These are phyloP conservation scores for Botrylloides violaceus DNA, from an alignment of 23 tunicate genomes.

Conservation along the genomic window DNA sequence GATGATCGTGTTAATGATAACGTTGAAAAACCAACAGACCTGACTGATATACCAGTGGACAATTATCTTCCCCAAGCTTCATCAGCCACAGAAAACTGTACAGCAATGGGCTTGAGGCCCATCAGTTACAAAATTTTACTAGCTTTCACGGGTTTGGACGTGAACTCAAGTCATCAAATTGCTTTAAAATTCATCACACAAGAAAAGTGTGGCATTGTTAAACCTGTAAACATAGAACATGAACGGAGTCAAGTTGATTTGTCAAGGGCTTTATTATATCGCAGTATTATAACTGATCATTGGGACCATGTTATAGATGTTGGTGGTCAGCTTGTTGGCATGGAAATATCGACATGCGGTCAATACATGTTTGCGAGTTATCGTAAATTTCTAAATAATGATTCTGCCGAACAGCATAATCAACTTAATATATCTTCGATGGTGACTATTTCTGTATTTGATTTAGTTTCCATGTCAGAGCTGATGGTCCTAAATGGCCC, in stretches of 20 bases:
- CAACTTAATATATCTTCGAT: slow-evolving; percentile 26
- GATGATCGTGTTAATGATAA: no score
- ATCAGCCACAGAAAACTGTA: background rate
- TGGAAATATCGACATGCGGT: slow-evolving; percentile 60
- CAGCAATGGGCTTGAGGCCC: slow-evolving; percentile 21
- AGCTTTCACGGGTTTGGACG: slow-evolving; percentile 41
- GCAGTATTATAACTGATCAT: slow-evolving; percentile 21
- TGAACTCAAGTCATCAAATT: slow-evolving; percentile 47
- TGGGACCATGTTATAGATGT: slow-evolving; percentile 66
- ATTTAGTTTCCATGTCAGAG: slow-evolving; percentile 54
- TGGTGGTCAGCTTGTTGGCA: slow-evolving; percentile 69
- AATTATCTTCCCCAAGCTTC: no score
- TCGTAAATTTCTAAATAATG: slow-evolving; percentile 31
- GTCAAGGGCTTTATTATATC: background rate
- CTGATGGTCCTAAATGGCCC: slow-evolving; percentile 33
- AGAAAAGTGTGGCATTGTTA: slow-evolving; percentile 57
- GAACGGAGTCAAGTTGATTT: slow-evolving; percentile 7
- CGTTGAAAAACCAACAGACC: background rate
- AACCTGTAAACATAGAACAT: background rate
- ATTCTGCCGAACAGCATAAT: background rate
- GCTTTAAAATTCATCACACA: slow-evolving; percentile 43
- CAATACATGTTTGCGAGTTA: slow-evolving; percentile 63
- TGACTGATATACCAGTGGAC: background rate
- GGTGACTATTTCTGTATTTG: slow-evolving; percentile 34
- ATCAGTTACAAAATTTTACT: slow-evolving; percentile 37